phyloP scores from a whole-genome alignment of 2,113 vertebrate species.

The Hippoglossus stenolepis region DNA sequence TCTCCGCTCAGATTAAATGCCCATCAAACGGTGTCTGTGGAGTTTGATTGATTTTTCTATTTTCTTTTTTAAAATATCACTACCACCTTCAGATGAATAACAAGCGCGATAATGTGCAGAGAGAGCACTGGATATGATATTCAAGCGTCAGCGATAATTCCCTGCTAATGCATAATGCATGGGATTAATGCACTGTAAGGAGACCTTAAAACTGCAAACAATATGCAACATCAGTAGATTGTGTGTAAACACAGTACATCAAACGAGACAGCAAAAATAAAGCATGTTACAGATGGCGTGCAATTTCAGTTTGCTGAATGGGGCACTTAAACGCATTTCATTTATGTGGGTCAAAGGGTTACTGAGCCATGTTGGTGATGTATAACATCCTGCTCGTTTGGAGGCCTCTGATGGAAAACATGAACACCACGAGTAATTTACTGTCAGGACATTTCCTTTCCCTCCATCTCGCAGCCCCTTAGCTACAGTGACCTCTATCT shows the following conservation, averaged over 20 bases:
- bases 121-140: neutral
- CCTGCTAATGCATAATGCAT: constrained; percentile 1
- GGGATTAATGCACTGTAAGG: constrained; percentile 5
- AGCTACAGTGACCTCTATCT: constrained; percentile 74
- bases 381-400: constrained; percentile 20
- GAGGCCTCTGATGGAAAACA: constrained; percentile 52
- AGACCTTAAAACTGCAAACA: constrained; percentile 5
- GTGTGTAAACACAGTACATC: constrained; percentile 32
- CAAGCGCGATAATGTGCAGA: constrained; percentile 1
- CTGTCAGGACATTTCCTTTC: constrained; percentile 42
- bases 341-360: constrained; percentile 58
- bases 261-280: constrained; percentile 24
- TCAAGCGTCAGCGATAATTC: neutral
- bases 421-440: constrained; percentile 67
- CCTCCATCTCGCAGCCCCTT: constrained; percentile 55
- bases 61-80: neutral
- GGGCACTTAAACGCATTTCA: constrained; percentile 41
- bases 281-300: constrained; percentile 32
- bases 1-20: constrained; percentile 40
- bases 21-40: neutral
- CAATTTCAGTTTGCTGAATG: constrained; percentile 35
- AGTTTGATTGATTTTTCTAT: neutral
- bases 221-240: neutral
- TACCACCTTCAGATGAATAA: constrained; percentile 5
- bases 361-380: constrained; percentile 57